Conservation (phyloP, 1,140 invertebrate species). For the Drosophila suzukii region DNA sequence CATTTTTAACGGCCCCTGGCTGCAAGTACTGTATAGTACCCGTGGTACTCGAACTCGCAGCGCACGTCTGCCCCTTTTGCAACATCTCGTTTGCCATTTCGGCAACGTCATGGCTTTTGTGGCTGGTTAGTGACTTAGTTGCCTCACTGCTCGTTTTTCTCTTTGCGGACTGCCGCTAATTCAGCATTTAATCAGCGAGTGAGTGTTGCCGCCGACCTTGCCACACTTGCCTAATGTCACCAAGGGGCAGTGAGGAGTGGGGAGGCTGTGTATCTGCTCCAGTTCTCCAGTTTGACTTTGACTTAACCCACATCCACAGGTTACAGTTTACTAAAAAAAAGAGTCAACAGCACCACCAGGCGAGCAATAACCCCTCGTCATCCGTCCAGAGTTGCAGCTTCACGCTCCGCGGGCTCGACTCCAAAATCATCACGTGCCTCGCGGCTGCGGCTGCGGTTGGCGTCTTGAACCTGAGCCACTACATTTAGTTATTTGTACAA, state of each 20-base stretch:
- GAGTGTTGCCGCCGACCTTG: conserved; percentile 39
- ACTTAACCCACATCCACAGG: conserved; percentile 40
- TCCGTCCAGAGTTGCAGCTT: conserved; percentile 39
- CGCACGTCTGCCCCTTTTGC: conserved; percentile 24
- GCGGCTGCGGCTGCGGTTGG: conserved; percentile 19
- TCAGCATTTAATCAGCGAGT: conserved; percentile 35
- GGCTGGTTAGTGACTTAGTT: conserved; percentile 38
- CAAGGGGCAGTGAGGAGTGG: no score
- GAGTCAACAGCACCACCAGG: conserved; percentile 43
- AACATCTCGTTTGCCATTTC: conserved; percentile 54
- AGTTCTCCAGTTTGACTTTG: conserved; percentile 37
- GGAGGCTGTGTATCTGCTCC: conserved; percentile 31
- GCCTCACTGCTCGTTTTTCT: conserved; percentile 24
- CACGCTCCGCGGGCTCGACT: conserved; percentile 53
- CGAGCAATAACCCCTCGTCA: conserved; percentile 69
- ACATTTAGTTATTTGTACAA: conserved; percentile 42
- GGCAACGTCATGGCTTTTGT: conserved; percentile 51
- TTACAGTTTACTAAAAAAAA: background rate
- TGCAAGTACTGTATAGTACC: conserved; percentile 17
- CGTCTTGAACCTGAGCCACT: conserved; percentile 65
- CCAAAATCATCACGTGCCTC: conserved; percentile 56
- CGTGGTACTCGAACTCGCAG: conserved; percentile 1
- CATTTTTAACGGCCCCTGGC: conserved; percentile 24
- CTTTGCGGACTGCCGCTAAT: conserved; percentile 19
- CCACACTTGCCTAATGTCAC: conserved; percentile 51